A percentile compares a stretch with the other conserved stretches of the same genome.
These are phyloP conservation scores for Aptenodytes patagonicus DNA, from an alignment of 2,113 vertebrate genomes.

Conservation along the genomic window DNA sequence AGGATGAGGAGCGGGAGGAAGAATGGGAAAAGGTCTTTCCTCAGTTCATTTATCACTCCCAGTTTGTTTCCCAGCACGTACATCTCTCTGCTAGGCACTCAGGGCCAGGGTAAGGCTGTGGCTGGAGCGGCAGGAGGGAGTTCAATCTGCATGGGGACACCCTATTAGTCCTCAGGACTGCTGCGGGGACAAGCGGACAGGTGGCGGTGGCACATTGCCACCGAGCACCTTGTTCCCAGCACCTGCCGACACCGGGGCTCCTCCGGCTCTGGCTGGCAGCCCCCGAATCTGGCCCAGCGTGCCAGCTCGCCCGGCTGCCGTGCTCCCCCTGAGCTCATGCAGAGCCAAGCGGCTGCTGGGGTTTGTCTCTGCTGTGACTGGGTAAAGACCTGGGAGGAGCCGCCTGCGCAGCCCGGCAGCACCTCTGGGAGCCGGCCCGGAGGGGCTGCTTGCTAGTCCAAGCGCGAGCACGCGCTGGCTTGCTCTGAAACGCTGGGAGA, in stretches of 20 bases:
- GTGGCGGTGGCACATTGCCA: background rate
- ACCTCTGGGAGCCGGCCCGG: background rate
- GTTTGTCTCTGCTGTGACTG: background rate
- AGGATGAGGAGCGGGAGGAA: background rate
- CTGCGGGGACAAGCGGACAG: background rate
- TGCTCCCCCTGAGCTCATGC: accelerated
- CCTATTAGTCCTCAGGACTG: background rate
- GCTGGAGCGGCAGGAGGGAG: background rate
- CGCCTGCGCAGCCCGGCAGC: background rate
- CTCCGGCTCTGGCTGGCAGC: background rate
- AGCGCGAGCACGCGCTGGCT: accelerated
- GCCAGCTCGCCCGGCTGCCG: background rate
- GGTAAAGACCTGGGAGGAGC: background rate
- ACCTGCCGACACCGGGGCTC: background rate
- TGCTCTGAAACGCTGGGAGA: background rate
- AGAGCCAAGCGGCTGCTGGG: background rate
- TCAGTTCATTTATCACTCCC: background rate
- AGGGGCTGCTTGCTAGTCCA: background rate
- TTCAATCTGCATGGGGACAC: background rate
- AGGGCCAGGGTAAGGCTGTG: background rate
- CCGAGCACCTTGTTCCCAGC: accelerated
- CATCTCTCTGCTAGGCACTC: background rate
- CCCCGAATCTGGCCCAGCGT: background rate
- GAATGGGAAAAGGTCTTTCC: background rate
- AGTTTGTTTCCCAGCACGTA: background rate